These are phyloP conservation scores for Microcebus lehilahytsara DNA, from an alignment of 2,113 vertebrate genomes.

Conservation along the genomic window DNA sequence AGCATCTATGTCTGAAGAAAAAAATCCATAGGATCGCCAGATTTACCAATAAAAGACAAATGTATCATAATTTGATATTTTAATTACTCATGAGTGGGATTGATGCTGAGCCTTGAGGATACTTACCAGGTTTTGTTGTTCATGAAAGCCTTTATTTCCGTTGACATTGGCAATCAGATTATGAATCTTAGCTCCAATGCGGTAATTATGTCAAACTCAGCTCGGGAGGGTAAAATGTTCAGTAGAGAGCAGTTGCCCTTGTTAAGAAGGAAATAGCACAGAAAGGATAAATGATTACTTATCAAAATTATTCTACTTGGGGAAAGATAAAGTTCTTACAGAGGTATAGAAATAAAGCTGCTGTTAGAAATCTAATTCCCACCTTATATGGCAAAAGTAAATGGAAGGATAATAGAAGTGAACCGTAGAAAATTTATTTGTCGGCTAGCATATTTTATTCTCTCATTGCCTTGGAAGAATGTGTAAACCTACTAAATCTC, in stretches of 20 bases:
- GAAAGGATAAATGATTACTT: conserved; percentile 63
- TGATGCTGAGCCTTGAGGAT: conserved; percentile 74
- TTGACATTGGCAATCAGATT: conserved; percentile 82
- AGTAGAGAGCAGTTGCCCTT: conserved; percentile 84
- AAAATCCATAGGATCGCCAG: conserved; percentile 77
- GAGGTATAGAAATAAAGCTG: conserved; percentile 49
- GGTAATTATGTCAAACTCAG: conserved; percentile 77
- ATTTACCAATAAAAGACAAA: conserved; percentile 83
- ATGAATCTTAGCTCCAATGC: conserved; percentile 71
- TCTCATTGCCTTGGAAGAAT: conserved; percentile 68
- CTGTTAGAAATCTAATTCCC: conserved; percentile 55
- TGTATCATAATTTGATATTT: conserved; percentile 78
- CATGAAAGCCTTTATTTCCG: conserved; percentile 77
- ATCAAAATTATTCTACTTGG: conserved; percentile 40
- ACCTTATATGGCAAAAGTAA: conserved; percentile 40
- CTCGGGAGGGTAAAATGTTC: conserved; percentile 79
- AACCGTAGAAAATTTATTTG: conserved; percentile 19
- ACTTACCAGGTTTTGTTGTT: conserved; percentile 80
- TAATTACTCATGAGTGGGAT: conserved; percentile 77
- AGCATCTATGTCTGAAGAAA: conserved; percentile 24
- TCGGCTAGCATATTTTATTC: conserved; percentile 58
- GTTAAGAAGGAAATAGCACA: conserved; percentile 62
- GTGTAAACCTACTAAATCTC: conserved; percentile 75
- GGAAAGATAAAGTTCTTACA: conserved; percentile 42
- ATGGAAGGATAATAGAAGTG: background rate